Evolutionary conservation across 2,797 vertebrate species (phyloP), one percentile per base, ranked within the genome.

Genomic region (Manis javanica): DNA sequence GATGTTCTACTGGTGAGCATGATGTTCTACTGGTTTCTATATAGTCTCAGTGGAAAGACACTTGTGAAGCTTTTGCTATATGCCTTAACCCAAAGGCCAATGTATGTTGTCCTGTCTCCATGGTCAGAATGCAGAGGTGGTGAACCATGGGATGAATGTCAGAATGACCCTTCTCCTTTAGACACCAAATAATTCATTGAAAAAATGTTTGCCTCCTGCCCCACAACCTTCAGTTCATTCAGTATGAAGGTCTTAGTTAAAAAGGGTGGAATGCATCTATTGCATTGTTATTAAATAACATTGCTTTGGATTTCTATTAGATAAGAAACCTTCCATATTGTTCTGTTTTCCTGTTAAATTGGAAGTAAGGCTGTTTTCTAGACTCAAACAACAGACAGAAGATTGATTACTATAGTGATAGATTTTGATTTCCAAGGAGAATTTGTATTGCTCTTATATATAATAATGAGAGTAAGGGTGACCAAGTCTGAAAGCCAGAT

Each of bases 321-420:
- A 46, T 12, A 46, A 46, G 10, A 46, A 46, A 46, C 46, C 6
- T 39, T 55, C 42, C 3, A 21, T 46, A 16, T 13, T 82, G 19
- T 18, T 91, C 84, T 89, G 34, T 71, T 90, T 90, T 87, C 57
- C 26, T 71, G 0, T 71, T 96, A 93, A 87, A 79, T 19, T 90
- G 39, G 3, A 87, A 71, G 6, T 39, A 78, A 53, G n/a, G 2
- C 4, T 71, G n/a, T 83, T 93, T 63, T 69, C 2, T 55, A 42
- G 10, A 2, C 7, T 92, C 24, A 37, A 68, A 79, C 3, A 87
- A 91, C 2, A 72, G 21, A 71, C 0, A 87, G 46, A 75, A 74
- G 87, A 5, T 64, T 72, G 10, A 5, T 66, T 90, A 81, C 19
- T 1, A n/a, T 46, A 84, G 12, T 21, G 23, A 92, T 21, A 68